Base-by-base conservation (phyloP, 2,113 vertebrate species). In the Dryoscopus gambensis region DNA sequence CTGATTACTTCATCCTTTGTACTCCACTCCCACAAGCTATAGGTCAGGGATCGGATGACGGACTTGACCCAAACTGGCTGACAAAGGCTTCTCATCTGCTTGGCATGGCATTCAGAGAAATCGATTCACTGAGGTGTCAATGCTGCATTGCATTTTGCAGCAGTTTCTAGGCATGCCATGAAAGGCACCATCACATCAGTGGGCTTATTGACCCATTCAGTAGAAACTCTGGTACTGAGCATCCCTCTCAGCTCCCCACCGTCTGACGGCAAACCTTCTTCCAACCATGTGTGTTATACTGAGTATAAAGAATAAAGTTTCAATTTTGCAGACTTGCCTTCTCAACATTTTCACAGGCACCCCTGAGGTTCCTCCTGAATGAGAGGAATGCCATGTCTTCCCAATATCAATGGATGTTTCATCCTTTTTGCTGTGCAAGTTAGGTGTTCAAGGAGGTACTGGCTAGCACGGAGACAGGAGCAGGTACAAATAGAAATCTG, bases 71-170 rank as follows among this genome's bases (percentile, higher is more conserved):
- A 86, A 84, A 90, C 64, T 57, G 86, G 33, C 93, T 95, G 95
- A 94, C 79, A 95, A 90, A 95, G 40, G 62, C 73, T 92, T 93
- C 92, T 95, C 73, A 78, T 93, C 90, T 93, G 68, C 76, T 70
- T 67, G 69, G 64, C 93, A 68, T 65, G 80, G 83, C 83, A 94
- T 89, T 84, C 79, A 82, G 62, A 89, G 76, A 84, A 92, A 95
- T 93, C 10, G 3, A 93, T 94, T 46, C 68, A 46, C 83, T 52
- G 63, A 84, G 64, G 79, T 40, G 53, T 75, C 88, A 87, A 37
- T 60, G 60, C 85, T 88, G 50, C 49, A 52, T 75, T 84, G 71
- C 80, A 87, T 81, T 92, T 80, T 90, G 80, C 35, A 67, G 47
- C 53, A 49, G 19, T 86, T 93, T 77, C 90, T 35, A 88, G 75